Conservation (phyloP, 2,113 vertebrate genomes). For the Fregata magnificens region DNA sequence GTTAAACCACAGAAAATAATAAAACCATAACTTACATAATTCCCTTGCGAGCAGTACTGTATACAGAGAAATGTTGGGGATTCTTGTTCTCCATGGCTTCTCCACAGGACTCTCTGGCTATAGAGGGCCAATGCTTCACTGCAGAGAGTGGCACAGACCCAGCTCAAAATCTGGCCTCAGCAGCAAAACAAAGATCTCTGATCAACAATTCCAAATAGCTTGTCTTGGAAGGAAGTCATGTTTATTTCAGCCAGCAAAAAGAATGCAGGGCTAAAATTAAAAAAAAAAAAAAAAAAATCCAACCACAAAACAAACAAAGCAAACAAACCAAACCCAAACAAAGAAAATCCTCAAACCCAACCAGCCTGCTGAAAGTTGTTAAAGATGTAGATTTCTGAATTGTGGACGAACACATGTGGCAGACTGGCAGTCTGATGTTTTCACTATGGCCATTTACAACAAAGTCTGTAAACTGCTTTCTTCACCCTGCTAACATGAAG, state of each 20-base stretch:
- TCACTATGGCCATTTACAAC: background rate
- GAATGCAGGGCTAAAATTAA: background rate
- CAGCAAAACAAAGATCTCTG: background rate
- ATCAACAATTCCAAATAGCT: background rate
- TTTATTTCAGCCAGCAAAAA: background rate
- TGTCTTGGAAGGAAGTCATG: background rate
- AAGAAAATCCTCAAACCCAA: too few relatives aligned
- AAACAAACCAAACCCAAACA: background rate
- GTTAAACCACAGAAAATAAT: conserved; percentile 43
- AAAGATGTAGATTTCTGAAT: background rate
- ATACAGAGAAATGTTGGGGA: background rate
- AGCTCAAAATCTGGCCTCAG: background rate
- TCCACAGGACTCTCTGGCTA: background rate
- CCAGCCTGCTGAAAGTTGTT: background rate
- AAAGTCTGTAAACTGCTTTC: background rate
- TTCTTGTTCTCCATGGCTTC: background rate
- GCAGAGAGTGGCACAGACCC: background rate
- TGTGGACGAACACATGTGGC: background rate
- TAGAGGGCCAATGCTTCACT: background rate
- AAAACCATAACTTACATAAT: conserved; percentile 18
- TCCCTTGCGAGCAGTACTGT: background rate
- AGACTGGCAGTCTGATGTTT: background rate
- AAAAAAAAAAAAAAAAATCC: background rate
- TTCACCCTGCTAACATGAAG: background rate
- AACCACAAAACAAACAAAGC: background rate